Evolutionary conservation across 2,113 vertebrate genomes (phyloP).

Genomic region (Anarhynchus alexandrinus): DNA sequence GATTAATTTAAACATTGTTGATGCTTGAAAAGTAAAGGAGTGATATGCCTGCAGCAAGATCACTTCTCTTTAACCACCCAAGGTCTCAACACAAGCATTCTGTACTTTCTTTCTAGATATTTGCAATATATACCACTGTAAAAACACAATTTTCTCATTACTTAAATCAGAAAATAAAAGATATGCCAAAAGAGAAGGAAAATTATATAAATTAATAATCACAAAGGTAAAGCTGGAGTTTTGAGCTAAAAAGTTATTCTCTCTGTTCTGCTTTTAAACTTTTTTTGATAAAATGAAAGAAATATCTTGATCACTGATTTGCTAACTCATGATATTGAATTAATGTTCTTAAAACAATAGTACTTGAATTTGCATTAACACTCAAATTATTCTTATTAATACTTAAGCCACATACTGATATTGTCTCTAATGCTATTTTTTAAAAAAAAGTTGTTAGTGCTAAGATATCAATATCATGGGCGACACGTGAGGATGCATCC

Average conservation of each 20-base stretch:
- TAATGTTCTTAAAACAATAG: neutral
- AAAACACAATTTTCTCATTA: neutral
- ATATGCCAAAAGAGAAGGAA: neutral
- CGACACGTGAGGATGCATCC: neutral
- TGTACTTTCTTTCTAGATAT: neutral
- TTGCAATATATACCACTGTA: neutral
- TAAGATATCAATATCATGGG: neutral
- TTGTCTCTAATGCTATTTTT: neutral
- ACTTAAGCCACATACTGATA: neutral
- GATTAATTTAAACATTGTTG: neutral
- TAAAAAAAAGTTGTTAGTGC: neutral
- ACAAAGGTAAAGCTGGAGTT: neutral
- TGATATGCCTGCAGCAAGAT: neutral
- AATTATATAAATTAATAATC: neutral
- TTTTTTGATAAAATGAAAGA: neutral
- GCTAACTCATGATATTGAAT: neutral
- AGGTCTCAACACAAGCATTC: neutral
- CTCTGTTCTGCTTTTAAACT: neutral
- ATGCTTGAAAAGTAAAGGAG: neutral
- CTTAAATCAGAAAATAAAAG: neutral
- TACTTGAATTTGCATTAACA: neutral
- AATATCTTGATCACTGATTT: neutral
- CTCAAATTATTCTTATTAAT: neutral
- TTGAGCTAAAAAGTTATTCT: neutral
- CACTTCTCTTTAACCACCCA: neutral